Percentiles rank a stretch among this genome's conserved stretches.
Evolutionary conservation across 2,797 vertebrate species (phyloP).

Genomic region (Lepilemur ruficaudatus): DNA sequence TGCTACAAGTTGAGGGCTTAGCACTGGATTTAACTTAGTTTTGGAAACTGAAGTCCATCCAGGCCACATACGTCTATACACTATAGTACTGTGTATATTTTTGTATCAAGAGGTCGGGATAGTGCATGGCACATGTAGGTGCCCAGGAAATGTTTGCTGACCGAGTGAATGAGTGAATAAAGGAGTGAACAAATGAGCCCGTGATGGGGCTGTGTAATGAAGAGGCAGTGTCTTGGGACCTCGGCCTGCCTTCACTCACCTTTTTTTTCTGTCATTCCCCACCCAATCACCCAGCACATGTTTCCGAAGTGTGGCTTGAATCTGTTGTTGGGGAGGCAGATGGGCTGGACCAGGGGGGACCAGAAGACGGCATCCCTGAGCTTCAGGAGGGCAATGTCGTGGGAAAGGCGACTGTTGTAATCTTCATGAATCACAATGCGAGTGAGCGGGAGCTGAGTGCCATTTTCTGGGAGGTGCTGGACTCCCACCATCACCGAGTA

Average conservation of each 20-base stretch:
- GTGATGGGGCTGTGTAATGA: accelerated
- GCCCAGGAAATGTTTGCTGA: not conserved
- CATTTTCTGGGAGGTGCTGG: not conserved
- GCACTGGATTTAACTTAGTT: not conserved
- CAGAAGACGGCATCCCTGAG: constrained; percentile 22
- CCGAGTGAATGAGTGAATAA: not conserved
- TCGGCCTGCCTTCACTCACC: not conserved
- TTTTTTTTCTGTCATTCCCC: not conserved
- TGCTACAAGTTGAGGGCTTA: not conserved
- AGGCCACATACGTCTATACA: not conserved
- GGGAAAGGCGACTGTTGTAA: constrained; percentile 2
- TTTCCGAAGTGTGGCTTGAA: not conserved
- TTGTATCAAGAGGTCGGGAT: not conserved
- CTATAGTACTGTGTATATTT: not conserved
- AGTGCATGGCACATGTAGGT: accelerated
- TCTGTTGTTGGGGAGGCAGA: constrained; percentile 47
- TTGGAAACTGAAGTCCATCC: not conserved
- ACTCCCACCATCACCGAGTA: constrained; percentile 48
- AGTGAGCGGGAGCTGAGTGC: not conserved
- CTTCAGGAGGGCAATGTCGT: constrained; percentile 68
- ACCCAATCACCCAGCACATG: constrained; percentile 58
- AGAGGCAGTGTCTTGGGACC: not conserved
- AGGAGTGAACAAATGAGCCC: not conserved
- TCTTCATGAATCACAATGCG: constrained; percentile 20
- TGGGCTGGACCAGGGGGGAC: constrained; percentile 30